Conservation (phyloP, 1,140 invertebrate species). For the Drosophila tristis region DNA sequence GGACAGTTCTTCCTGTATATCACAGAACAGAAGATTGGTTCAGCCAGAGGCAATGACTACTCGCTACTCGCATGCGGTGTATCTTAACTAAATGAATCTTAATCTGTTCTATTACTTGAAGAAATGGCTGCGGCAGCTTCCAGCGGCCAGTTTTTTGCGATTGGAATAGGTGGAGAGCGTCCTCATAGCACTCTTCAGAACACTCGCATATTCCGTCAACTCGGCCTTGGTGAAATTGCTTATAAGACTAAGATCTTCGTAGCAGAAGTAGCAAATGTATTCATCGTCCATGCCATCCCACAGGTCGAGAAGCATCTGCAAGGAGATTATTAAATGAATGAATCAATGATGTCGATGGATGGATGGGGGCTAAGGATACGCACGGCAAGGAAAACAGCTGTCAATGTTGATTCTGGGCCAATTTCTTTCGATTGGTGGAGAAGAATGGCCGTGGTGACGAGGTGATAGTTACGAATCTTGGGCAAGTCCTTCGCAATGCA, state of each 20-base stretch:
- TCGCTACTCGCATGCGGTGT: too few relatives aligned
- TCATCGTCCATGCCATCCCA: constrained; percentile 8
- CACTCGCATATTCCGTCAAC: background rate
- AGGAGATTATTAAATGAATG: background rate
- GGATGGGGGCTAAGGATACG: constrained; percentile 1
- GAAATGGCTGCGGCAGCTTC: constrained; percentile 38
- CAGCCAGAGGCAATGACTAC: too few relatives aligned
- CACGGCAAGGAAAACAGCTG: constrained; percentile 24
- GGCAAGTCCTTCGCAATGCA: constrained; percentile 33
- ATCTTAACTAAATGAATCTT: too few relatives aligned
- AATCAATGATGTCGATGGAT: background rate
- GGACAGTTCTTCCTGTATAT: background rate
- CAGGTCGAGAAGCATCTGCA: constrained; percentile 48
- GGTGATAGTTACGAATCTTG: constrained; percentile 45
- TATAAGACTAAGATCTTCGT: constrained; percentile 36
- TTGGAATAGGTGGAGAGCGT: constrained; percentile 24
- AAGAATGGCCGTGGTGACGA: constrained; percentile 43
- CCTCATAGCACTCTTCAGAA: background rate
- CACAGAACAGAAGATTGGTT: background rate
- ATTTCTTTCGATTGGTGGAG: background rate
- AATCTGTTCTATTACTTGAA: too few relatives aligned
- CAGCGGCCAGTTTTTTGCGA: constrained; percentile 10
- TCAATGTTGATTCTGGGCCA: background rate
- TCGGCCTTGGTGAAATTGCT: constrained; percentile 21
- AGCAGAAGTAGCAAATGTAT: constrained; percentile 19